Conservation (phyloP, 2,113 vertebrate species). For the Laticauda colubrina region DNA sequence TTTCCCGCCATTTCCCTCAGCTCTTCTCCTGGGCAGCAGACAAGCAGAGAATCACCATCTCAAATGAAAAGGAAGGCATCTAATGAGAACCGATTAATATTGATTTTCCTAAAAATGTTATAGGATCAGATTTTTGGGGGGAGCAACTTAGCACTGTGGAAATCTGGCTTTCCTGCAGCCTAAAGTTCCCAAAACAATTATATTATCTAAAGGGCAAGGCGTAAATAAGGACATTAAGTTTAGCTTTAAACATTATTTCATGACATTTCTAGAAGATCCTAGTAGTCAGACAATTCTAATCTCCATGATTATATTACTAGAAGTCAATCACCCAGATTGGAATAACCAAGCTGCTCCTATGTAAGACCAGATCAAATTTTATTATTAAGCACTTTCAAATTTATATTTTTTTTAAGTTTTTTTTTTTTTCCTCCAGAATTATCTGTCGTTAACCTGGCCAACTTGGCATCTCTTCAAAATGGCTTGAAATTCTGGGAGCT, state of each 20-base stretch:
- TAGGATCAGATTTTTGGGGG: not conserved
- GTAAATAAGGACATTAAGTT: not conserved
- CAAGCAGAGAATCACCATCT: not conserved
- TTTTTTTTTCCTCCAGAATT: not conserved
- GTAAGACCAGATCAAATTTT: not conserved
- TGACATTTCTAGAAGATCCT: not conserved
- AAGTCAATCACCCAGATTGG: not conserved
- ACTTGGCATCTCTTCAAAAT: not conserved
- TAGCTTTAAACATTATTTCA: not conserved
- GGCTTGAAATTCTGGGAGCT: not conserved
- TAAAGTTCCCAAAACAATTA: not conserved
- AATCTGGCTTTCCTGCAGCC: not conserved
- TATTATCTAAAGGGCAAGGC: not conserved
- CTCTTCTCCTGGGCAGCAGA: not conserved
- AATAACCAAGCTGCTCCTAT: not conserved
- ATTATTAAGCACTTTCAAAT: not conserved
- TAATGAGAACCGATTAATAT: not conserved
- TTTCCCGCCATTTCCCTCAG: not conserved
- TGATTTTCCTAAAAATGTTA: not conserved
- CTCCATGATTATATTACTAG: not conserved
- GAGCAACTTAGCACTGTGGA: not conserved
- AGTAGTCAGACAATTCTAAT: not conserved
- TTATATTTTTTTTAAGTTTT: not conserved
- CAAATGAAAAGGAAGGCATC: not conserved
- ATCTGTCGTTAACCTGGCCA: not conserved